These are phyloP conservation scores for Meliscaeva auricollis DNA, from an alignment of 2,888 invertebrate genomes.

Conservation along the genomic window DNA sequence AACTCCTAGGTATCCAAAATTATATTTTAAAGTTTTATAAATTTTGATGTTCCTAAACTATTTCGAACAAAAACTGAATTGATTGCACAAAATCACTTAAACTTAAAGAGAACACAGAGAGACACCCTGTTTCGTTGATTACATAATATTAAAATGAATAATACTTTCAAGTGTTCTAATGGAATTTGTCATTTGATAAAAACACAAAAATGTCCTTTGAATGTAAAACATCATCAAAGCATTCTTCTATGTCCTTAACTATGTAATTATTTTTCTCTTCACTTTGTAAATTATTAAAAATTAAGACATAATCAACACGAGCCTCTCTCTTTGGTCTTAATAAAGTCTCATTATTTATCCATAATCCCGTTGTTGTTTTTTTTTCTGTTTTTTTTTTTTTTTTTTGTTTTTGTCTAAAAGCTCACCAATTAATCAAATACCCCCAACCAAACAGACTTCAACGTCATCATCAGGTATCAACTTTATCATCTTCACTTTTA, in stretches of 20 bases:
- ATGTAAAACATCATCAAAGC: constrained; percentile 10
- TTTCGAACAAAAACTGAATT: too few relatives aligned
- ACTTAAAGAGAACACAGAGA: neutral
- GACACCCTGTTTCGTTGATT: neutral
- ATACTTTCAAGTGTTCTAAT: neutral
- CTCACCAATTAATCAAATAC: constrained; percentile 26
- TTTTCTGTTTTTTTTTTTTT: neutral
- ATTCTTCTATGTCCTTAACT: neutral
- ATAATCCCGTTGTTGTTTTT: constrained; percentile 15
- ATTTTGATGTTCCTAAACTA: too few relatives aligned
- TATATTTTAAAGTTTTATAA: too few relatives aligned
- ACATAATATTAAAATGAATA: constrained; percentile 1
- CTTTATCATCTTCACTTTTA: neutral
- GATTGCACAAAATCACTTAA: neutral
- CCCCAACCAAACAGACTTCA: neutral
- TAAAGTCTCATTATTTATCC: constrained; percentile 42
- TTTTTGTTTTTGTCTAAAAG: neutral
- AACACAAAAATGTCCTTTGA: constrained; percentile 13
- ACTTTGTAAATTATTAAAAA: constrained; percentile 19
- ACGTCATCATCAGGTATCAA: constrained; percentile 11
- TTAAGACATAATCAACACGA: constrained; percentile 33
- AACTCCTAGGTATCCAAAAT: too few relatives aligned
- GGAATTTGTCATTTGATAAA: neutral
- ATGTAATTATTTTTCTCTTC: constrained; percentile 28
- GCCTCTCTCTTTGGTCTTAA: constrained; percentile 1